These are phyloP conservation scores for Octopus sinensis DNA, from an alignment of 1,140 invertebrate genomes.

Conservation along the genomic window DNA sequence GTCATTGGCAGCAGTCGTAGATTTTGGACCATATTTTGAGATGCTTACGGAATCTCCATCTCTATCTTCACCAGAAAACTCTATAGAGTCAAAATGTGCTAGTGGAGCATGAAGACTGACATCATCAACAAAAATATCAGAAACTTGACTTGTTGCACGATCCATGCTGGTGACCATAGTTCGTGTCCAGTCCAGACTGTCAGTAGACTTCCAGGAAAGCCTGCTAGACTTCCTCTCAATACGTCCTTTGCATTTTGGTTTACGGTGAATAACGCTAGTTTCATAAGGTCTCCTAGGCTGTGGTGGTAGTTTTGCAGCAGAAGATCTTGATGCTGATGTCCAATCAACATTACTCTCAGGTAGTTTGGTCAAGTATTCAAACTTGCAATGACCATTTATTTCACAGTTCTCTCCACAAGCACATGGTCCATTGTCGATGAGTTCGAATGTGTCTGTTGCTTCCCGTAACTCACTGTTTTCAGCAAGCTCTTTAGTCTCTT, in stretches of 20 bases:
- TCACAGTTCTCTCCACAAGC: conserved; percentile 9
- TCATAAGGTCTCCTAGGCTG: not conserved
- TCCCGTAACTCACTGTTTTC: not conserved
- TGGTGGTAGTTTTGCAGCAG: not conserved
- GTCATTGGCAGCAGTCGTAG: not conserved
- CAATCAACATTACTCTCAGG: conserved; percentile 12
- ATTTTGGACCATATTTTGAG: not conserved
- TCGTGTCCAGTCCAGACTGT: conserved; percentile 37
- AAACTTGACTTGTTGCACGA: conserved; percentile 35
- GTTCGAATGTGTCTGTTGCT: not conserved
- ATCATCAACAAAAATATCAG: conserved; percentile 35
- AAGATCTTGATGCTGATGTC: not conserved
- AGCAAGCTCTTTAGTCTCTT: not conserved
- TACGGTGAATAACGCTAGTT: not conserved
- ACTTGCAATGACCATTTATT: not conserved
- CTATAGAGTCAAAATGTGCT: conserved; percentile 40
- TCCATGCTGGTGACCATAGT: conserved; percentile 34
- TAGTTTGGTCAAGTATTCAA: not conserved
- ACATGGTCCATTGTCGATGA: not conserved
- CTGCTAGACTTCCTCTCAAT: conserved; percentile 10
- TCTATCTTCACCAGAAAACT: conserved; percentile 27
- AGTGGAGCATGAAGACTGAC: conserved; percentile 38
- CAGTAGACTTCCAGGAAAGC: conserved; percentile 40
- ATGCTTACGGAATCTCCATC: not conserved
- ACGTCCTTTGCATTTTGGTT: not conserved